Evolutionary conservation across 2,113 vertebrate species (phyloP), one percentile per base, ranked within the genome.

Genomic region (Chrysemys picta): DNA sequence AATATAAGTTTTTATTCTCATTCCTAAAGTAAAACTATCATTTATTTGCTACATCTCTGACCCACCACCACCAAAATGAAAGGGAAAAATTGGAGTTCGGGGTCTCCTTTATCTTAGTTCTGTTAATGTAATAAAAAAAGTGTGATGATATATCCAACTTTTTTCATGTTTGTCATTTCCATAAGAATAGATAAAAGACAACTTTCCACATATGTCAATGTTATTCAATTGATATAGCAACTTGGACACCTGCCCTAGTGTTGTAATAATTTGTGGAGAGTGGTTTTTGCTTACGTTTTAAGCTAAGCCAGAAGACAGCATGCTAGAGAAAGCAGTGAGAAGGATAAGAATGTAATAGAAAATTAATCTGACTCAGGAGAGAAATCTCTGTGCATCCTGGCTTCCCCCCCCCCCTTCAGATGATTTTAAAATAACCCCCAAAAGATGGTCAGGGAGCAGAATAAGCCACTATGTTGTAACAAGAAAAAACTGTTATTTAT

Each of bases 21-120:
- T 93, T 92, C 80, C 49, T 50, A 57, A 85, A 96, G 84, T 79
- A 95, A 96, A 93, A 85, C 53, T 84, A 19, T 65, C 87, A 56
- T 81, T 90, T 88, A 90, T 56, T 94, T 2, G 0, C 53, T 81
- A 27, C 83, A 59, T 92, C 89, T 92, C 57, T 92, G 49, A 85
- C 79, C 3, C 24, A 8, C 25, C 6, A 78, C 16, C 85, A 83
- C 3, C 50, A 88, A 0, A 3, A 85, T 83, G 78, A 84, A 12
- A 1, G 19, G 45, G 81, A 89, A 93, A 93, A 91, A 42, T 35
- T 5, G 45, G 69, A 45, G 88, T 93, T 86, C 29, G 21, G 31
- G 2, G 13, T 78, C 94, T 80, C 62, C 35, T 69, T 89, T 79
- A 97, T 65, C 81, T 95, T 65, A 49, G 57, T 91, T 87, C 84